Conservation (phyloP, 2,888 invertebrate genomes). For the Oxytorus armatus region DNA sequence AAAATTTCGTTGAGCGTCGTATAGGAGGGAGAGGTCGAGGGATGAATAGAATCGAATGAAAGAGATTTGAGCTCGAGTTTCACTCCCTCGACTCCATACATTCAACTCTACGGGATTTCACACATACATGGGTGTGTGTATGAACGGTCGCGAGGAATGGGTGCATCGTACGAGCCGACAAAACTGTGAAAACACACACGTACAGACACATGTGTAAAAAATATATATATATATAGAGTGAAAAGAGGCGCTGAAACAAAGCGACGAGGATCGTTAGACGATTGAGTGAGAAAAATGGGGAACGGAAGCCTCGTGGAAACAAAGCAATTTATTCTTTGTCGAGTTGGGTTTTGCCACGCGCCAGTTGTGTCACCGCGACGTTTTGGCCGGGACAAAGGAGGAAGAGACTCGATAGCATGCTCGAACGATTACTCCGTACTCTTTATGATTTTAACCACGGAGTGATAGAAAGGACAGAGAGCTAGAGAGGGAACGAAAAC, state of each 20-base stretch:
- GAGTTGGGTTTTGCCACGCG: constrained; percentile 56
- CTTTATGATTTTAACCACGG: constrained; percentile 35
- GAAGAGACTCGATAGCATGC: constrained; percentile 6
- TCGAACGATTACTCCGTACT: constrained; percentile 11
- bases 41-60: constrained; percentile 35
- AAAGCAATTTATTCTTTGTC: constrained; percentile 63
- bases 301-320: constrained; percentile 56
- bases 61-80: constrained; percentile 26
- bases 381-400: constrained; percentile 50
- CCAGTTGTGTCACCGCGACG: constrained; percentile 46
- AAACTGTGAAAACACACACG: not conserved
- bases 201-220: not conserved
- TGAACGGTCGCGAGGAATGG: not conserved
- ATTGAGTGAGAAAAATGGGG: constrained; percentile 51
- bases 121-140: not conserved
- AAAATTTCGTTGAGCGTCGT: too few relatives aligned
- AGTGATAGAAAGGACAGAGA: not conserved
- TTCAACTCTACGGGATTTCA: constrained; percentile 25
- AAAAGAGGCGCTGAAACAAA: constrained; percentile 59
- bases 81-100: constrained; percentile 1
- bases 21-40: too few relatives aligned
- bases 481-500: not conserved
- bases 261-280: constrained; percentile 61
- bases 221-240: not conserved
- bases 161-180: not conserved